Evolutionary conservation across 92 coral and sea anemone genomes (phyloP).

Genomic region (Palythoa caribaeorum): DNA sequence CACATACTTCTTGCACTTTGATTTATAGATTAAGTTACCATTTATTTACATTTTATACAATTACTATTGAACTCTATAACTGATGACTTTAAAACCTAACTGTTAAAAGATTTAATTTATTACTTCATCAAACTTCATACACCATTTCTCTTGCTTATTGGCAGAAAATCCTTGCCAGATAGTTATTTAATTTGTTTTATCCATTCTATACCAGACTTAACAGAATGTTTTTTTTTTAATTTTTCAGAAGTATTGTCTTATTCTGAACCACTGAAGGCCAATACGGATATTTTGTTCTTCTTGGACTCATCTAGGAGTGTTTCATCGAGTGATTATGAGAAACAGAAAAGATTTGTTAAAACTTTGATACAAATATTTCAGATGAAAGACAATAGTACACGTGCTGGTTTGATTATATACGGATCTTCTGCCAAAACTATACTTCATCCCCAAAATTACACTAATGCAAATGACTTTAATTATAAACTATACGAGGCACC

Average conservation of each 20-base stretch:
- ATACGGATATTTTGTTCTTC: slow-evolving; percentile 45
- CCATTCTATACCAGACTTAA: not conserved
- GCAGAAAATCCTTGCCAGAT: too few species aligned
- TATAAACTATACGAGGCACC: not conserved
- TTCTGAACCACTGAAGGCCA: slow-evolving; percentile 27
- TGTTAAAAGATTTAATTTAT: too few species aligned
- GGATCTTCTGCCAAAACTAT: slow-evolving; percentile 1
- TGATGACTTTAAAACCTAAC: too few species aligned
- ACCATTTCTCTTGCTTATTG: too few species aligned
- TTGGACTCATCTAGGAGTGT: slow-evolving; percentile 49
- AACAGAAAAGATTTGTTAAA: slow-evolving; percentile 39
- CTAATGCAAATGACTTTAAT: not conserved
- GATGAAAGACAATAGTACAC: slow-evolving; percentile 18
- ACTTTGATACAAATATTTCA: slow-evolving; percentile 33
- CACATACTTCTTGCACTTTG: too few species aligned
- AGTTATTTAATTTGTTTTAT: not conserved
- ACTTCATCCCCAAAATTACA: not conserved
- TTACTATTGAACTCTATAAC: too few species aligned
- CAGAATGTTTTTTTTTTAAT: not conserved
- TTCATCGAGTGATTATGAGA: slow-evolving; percentile 11
- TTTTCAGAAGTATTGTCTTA: slow-evolving; percentile 11
- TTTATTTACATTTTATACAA: too few species aligned
- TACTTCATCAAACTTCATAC: too few species aligned
- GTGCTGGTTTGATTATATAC: slow-evolving; percentile 58
- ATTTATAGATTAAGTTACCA: too few species aligned